Base-by-base conservation (phyloP, 2,888 invertebrate species). In the Lasioglossum leucozonium region DNA sequence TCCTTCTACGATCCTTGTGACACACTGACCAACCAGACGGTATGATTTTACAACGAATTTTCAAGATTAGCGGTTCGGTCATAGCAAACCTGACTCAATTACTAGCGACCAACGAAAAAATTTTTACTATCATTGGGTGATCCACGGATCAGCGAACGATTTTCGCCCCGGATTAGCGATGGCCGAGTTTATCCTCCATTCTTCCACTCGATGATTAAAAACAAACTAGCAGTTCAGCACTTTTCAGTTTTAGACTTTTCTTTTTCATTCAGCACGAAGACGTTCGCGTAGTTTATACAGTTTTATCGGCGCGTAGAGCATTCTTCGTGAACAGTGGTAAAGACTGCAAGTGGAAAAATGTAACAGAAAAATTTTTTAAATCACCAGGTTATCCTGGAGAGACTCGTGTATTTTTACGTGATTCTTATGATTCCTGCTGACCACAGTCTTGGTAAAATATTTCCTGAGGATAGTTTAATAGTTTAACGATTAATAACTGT, bases 21-120 rank as follows among this genome's bases (percentile, higher is more conserved):
- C 55, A 72, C 80, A 75, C 74, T 71, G 51, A 51, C 34, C 75
- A 62, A 30, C 18, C 42, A 30, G 22, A 67, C 77, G 44, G 37
- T 55, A 79, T 74, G 55, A 77, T 88, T 79, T 86, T 80, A 83
- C 86, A 81, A 88, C 88, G 87, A 87, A 88, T 47, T 74, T 40
- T 40, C 69, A 40, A 69, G 30, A 55, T 37, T 55, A 73, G 34
- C 26, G 55, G 55, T 55, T 47, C 51, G 51, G 73, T 37, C 37
- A 22, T 55, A 37, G 40, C 55, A 73, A 55, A 55, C n/a, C 67
- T 37, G 67, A 67, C 67, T 71, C 16, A 73, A 26, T n/a, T 11
- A 73, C 55, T 10, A 55, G 55, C 55, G 30, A 55, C n/a, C 58
- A 82, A 82, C 37, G 62, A 71, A 84, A n/a, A 84, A 73, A 83